Evolutionary conservation across 2,797 vertebrate species (phyloP).

Genomic region (Corythornis leucogaster): DNA sequence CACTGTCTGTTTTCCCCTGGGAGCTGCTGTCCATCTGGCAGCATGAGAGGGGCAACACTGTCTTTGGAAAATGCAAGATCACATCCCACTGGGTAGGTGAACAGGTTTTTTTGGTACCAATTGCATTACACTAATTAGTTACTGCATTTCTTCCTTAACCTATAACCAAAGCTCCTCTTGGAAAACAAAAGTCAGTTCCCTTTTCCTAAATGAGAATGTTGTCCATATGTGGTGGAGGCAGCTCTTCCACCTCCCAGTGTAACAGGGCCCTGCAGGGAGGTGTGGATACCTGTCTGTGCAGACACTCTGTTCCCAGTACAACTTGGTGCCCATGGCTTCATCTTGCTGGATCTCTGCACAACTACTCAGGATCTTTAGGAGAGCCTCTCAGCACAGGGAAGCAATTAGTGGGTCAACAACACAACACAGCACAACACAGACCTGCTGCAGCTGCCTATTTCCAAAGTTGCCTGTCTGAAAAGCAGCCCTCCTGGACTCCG

Average conservation of each 20-base stretch:
- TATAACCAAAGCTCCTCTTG: not conserved
- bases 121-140: not conserved
- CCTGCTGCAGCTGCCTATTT: not conserved
- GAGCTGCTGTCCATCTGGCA: not conserved
- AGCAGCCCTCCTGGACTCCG: not conserved
- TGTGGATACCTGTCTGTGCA: not conserved
- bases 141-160: not conserved
- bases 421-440: not conserved
- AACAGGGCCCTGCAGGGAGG: not conserved
- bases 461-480: not conserved
- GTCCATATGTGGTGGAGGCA: not conserved
- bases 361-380: not conserved
- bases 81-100: not conserved
- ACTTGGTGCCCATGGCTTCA: not conserved
- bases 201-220: not conserved
- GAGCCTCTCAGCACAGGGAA: not conserved
- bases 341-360: not conserved
- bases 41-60: not conserved
- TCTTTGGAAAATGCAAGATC: not conserved
- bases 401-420: accelerated
- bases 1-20: not conserved
- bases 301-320: not conserved
- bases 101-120: not conserved
- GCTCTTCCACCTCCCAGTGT: not conserved
- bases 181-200: not conserved